Evolutionary conservation across 2,797 vertebrate genomes (phyloP).

Genomic region (Anguilla marmorata): DNA sequence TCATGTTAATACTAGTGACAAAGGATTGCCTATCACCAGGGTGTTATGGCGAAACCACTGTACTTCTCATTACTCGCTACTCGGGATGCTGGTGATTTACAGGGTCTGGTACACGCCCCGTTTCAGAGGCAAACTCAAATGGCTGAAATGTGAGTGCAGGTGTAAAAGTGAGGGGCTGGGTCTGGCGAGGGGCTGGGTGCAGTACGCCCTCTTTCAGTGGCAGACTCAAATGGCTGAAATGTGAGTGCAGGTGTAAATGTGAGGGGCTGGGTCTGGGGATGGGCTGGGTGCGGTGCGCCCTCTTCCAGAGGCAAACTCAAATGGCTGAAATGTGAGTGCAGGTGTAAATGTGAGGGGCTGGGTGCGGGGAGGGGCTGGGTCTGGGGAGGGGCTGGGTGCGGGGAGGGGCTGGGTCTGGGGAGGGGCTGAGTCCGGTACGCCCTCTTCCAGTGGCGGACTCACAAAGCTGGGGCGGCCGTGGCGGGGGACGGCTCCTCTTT

Average conservation of each 20-base stretch:
- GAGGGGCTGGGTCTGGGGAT: neutral
- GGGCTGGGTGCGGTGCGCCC: too few species aligned
- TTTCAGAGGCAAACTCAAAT: neutral
- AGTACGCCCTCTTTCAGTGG: neutral
- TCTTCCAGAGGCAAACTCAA: conserved; percentile 64
- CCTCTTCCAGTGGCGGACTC: conserved; percentile 50
- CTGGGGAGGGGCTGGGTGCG: too few species aligned
- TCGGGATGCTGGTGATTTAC: too few species aligned
- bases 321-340: conserved; percentile 58
- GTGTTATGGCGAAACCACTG: too few species aligned
- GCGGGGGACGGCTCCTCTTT: conserved; percentile 77
- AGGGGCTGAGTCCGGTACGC: too few species aligned
- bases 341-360: neutral
- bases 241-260: neutral
- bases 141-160: neutral
- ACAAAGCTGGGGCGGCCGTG: conserved; percentile 69
- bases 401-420: neutral
- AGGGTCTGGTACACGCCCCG: too few species aligned
- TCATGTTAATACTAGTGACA: too few species aligned
- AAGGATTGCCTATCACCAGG: too few species aligned
- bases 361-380: too few species aligned
- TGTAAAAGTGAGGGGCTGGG: neutral
- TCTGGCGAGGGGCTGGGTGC: too few species aligned
- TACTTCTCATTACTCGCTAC: too few species aligned
- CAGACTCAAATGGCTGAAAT: conserved; percentile 75